phyloP scores from a whole-genome alignment of 2,888 invertebrate species.

The Epinotia bilunana region DNA sequence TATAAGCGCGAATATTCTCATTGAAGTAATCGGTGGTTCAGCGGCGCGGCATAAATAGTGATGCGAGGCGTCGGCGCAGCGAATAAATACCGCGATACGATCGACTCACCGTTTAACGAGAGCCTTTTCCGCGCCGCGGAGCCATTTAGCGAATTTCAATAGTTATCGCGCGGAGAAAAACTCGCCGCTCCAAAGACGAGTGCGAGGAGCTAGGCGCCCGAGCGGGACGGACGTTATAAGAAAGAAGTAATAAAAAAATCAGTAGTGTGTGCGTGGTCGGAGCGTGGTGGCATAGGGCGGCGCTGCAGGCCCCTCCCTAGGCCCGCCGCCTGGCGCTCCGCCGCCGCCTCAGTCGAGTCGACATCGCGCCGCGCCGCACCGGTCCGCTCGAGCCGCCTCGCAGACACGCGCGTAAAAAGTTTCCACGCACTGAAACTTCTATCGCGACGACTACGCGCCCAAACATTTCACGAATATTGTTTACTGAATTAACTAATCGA shows the following conservation, averaged over 20 bases:
- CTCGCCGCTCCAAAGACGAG: conserved; percentile 71
- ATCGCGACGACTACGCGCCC: conserved; percentile 59
- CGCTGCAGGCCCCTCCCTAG: conserved; percentile 82
- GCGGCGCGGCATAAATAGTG: conserved; percentile 74
- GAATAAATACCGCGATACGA: conserved; percentile 81
- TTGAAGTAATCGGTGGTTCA: conserved; percentile 60
- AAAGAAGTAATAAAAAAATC: conserved; percentile 83
- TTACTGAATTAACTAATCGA: conserved; percentile 42
- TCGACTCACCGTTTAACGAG: conserved; percentile 82
- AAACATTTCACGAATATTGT: conserved; percentile 52
- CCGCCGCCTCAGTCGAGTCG: conserved; percentile 79
- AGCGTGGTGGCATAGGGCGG: conserved; percentile 83
- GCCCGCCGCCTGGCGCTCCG: conserved; percentile 71
- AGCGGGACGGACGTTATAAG: conserved; percentile 77
- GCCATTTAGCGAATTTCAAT: conserved; percentile 85
- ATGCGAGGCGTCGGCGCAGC: conserved; percentile 69
- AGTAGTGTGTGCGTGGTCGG: conserved; percentile 81
- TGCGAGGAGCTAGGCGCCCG: conserved; percentile 63
- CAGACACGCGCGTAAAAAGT: conserved; percentile 79
- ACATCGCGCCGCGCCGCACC: conserved; percentile 77
- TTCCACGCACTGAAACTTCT: conserved; percentile 75
- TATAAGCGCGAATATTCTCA: conserved; percentile 63
- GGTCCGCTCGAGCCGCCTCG: conserved; percentile 66
- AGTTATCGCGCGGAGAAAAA: conserved; percentile 84
- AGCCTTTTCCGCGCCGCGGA: conserved; percentile 83